Evolutionary conservation across 2,797 vertebrate species (phyloP).

Genomic region (Cynodonichthys magdalenae): DNA sequence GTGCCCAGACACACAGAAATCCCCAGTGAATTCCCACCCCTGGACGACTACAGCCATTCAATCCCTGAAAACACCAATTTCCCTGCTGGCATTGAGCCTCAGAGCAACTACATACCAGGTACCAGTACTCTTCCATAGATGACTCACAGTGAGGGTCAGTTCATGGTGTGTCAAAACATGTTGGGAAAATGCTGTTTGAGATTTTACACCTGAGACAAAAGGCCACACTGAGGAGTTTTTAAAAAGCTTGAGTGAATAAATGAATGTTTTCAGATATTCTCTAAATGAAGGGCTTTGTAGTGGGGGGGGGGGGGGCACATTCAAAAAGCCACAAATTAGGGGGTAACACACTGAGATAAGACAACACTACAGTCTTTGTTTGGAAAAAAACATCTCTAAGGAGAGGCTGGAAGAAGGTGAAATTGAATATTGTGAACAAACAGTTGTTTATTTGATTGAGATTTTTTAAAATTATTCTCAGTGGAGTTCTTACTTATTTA

Average conservation of each 20-base stretch:
- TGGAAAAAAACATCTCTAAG: too few relatives aligned
- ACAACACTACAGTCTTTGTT: too few relatives aligned
- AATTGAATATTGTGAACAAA: neutral
- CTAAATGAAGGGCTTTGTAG: neutral
- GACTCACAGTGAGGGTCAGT: conserved; percentile 1
- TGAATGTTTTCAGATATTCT: neutral
- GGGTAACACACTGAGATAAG: too few relatives aligned
- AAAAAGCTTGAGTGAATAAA: neutral
- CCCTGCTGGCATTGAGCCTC: conserved; percentile 96
- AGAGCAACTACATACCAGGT: conserved; percentile 99
- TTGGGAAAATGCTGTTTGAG: conserved; percentile 2
- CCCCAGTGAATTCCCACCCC: conserved; percentile 92
- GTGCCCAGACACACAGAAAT: conserved; percentile 97
- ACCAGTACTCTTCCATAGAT: conserved; percentile 22
- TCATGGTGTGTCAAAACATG: conserved; percentile 1
- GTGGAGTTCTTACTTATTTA: too few relatives aligned
- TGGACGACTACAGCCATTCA: conserved; percentile 98
- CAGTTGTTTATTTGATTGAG: neutral
- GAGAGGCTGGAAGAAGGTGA: too few relatives aligned
- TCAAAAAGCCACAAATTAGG: too few relatives aligned
- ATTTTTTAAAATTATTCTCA: too few relatives aligned
- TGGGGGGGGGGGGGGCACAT: too few relatives aligned
- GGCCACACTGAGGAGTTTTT: neutral
- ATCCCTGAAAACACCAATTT: conserved; percentile 99
- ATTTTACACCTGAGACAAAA: neutral